Conservation (phyloP, 1,140 invertebrate genomes). For the Gryon sp. region DNA sequence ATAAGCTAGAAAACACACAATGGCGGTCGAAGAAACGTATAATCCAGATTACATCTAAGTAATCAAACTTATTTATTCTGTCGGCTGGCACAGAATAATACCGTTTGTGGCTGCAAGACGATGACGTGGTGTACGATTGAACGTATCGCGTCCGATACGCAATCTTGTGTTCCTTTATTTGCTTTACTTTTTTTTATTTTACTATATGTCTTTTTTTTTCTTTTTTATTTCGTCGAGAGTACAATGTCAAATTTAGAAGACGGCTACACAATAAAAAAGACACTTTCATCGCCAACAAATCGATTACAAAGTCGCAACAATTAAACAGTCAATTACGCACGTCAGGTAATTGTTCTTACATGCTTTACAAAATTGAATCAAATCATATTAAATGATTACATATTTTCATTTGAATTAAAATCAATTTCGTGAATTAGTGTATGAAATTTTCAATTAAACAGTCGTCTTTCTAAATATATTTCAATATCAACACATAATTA, state of each 20-base stretch:
- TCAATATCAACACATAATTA: too few species aligned
- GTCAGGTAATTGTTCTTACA: neutral
- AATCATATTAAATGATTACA: too few species aligned
- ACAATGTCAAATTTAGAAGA: constrained; percentile 37
- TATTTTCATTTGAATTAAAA: too few species aligned
- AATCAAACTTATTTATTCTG: constrained; percentile 49
- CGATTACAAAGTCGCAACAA: constrained; percentile 48
- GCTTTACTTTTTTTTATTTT: neutral
- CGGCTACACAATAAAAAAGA: constrained; percentile 47
- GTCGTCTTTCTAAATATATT: too few species aligned
- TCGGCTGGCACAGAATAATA: neutral
- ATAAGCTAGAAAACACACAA: constrained; percentile 44
- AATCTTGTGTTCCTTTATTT: constrained; percentile 2
- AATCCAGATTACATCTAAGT: constrained; percentile 53
- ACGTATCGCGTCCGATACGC: constrained; percentile 23
- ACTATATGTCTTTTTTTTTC: neutral
- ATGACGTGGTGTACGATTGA: constrained; percentile 35
- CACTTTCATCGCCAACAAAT: constrained; percentile 32
- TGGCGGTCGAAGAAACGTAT: constrained; percentile 19
- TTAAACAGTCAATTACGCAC: constrained; percentile 28
- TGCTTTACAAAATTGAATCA: constrained; percentile 7
- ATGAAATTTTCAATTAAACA: too few species aligned
- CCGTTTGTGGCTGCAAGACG: constrained; percentile 22
- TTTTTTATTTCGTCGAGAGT: constrained; percentile 25
- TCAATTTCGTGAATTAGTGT: too few species aligned